These are phyloP conservation scores for Monopis laevigella DNA, from an alignment of 2,888 invertebrate genomes.

Conservation along the genomic window DNA sequence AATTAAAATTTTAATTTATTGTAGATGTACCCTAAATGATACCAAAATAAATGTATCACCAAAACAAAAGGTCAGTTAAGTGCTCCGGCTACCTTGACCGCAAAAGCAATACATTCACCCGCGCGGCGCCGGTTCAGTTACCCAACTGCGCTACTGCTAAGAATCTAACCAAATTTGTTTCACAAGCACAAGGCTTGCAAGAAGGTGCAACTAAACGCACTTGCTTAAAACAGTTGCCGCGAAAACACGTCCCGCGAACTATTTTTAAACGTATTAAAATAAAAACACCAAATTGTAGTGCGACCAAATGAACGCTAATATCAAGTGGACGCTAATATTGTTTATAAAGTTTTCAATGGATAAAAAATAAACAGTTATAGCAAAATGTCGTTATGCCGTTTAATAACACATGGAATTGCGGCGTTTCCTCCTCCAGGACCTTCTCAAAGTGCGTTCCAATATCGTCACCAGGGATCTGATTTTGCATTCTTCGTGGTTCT, in stretches of 20 bases:
- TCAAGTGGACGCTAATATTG: neutral
- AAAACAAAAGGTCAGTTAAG: constrained; percentile 4
- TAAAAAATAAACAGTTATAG: neutral
- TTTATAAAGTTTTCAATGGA: neutral
- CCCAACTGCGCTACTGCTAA: constrained; percentile 36
- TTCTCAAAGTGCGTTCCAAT: constrained; percentile 42
- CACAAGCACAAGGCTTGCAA: constrained; percentile 50
- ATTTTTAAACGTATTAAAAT: too few species aligned
- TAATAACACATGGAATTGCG: constrained; percentile 46
- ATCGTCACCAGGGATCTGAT: constrained; percentile 64
- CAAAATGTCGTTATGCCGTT: neutral
- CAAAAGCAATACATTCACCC: constrained; percentile 56
- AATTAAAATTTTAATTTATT: too few species aligned
- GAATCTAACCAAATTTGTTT: constrained; percentile 54
- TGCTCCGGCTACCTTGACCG: constrained; percentile 47
- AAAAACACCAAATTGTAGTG: too few species aligned
- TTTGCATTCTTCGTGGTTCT: constrained; percentile 80
- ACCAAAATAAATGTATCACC: constrained; percentile 8
- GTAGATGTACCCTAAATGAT: too few species aligned
- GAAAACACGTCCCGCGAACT: too few species aligned
- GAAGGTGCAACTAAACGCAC: constrained; percentile 14
- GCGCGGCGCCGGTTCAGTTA: constrained; percentile 31
- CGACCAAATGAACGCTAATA: too few species aligned
- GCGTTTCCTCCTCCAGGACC: constrained; percentile 57
- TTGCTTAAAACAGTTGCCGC: neutral